Conservation (phyloP, 2,888 invertebrate genomes). For the Cerastis leucographa region DNA sequence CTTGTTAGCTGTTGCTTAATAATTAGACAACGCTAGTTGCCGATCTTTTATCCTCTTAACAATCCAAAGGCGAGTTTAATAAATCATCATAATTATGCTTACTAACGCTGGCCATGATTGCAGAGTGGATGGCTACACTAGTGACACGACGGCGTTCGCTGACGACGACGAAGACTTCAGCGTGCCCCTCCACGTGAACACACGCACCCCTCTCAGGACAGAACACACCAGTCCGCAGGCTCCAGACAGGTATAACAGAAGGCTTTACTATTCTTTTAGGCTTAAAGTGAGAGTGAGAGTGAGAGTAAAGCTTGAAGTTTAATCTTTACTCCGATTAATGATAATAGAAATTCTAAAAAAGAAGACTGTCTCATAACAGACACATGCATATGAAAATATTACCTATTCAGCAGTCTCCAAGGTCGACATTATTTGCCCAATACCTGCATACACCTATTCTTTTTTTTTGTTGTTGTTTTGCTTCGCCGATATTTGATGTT, state of each 20-base stretch:
- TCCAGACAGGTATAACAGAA: conserved; percentile 83
- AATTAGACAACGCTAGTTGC: neutral
- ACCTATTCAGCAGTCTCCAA: neutral
- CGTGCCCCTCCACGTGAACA: conserved; percentile 93
- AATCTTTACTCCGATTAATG: neutral
- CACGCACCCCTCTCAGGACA: conserved; percentile 84
- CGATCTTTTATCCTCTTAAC: neutral
- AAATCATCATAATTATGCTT: neutral
- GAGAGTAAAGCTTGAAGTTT: too few species aligned
- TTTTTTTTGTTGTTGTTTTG: neutral
- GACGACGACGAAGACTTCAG: conserved; percentile 94
- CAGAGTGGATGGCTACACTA: conserved; percentile 94
- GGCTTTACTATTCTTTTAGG: neutral
- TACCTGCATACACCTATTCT: neutral
- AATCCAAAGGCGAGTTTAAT: neutral
- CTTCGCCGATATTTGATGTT: conserved; percentile 7
- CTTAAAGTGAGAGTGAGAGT: too few species aligned
- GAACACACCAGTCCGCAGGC: conserved; percentile 87
- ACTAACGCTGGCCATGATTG: conserved; percentile 47
- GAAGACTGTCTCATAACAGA: neutral
- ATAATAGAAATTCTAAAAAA: neutral
- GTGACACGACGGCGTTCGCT: conserved; percentile 94
- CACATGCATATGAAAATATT: neutral
- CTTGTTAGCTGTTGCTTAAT: neutral
- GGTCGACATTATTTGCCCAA: neutral